Evolutionary conservation across 2,113 vertebrate species (phyloP).

Genomic region (Barbus barbus): DNA sequence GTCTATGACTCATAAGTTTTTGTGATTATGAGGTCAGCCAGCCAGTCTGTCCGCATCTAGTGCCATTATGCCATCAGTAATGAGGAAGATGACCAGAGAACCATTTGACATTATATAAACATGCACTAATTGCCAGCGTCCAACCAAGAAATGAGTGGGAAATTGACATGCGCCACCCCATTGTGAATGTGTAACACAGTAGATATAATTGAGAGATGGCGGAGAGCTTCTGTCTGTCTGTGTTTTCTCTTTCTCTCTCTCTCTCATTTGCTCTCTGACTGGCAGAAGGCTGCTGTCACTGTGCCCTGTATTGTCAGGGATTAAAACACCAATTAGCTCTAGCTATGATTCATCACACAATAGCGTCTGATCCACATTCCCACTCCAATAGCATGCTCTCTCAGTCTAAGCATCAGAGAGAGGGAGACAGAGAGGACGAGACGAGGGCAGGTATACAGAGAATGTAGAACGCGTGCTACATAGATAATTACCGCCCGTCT

Average conservation of each 20-base stretch:
- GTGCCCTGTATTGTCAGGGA: slow-evolving; percentile 31
- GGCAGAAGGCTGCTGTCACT: slow-evolving; percentile 21
- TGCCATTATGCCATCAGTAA: background rate
- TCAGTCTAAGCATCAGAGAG: background rate
- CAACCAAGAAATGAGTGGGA: slow-evolving; percentile 13
- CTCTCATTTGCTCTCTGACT: background rate
- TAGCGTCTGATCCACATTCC: slow-evolving; percentile 47
- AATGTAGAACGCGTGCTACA: background rate
- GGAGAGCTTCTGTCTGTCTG: background rate
- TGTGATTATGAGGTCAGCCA: slow-evolving; percentile 23
- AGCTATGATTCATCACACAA: slow-evolving; percentile 57
- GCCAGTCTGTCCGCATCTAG: background rate
- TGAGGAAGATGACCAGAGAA: slow-evolving; percentile 2
- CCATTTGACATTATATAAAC: background rate
- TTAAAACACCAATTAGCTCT: slow-evolving; percentile 61
- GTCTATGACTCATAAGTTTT: background rate
- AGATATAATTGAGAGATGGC: background rate
- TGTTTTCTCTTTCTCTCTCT: background rate
- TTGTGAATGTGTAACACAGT: slow-evolving; percentile 1
- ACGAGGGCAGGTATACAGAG: slow-evolving; percentile 2
- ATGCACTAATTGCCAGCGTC: background rate
- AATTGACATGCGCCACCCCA: slow-evolving; percentile 13
- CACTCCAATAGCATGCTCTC: background rate
- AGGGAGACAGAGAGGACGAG: slow-evolving; percentile 25
- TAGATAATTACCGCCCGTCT: slow-evolving; percentile 27